Base-by-base conservation (phyloP, 2,797 vertebrate genomes). In the Enteromius fasciolatus region DNA sequence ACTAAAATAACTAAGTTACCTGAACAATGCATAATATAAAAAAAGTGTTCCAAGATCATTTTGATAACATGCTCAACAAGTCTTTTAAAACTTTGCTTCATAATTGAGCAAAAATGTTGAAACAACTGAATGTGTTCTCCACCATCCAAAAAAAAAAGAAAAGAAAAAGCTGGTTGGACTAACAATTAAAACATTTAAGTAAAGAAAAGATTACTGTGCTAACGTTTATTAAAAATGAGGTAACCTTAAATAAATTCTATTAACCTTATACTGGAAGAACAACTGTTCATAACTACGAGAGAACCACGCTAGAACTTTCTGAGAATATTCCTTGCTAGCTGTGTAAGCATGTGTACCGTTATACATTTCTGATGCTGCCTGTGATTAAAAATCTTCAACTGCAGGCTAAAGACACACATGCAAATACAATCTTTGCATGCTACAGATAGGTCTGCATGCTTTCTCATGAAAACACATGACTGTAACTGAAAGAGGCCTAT, bases 341-440 rank as follows among this genome's bases (percentile, higher is more conserved):
- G 23, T 14, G 23, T 61, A 6, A 63, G 25, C 59, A 63, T 15
- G 3, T 33, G 15, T 18, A 70, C 67, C 48, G 17, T 72, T 61
- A 80, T 25, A 41, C 1, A 1, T 3, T 33, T 66, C 33, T n/a
- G 4, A 54, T 75, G 4, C 17, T 1, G 59, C 17, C 6, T 50
- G 14, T 2, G 14, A 73, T 66, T 28, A 52, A 52, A 64, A 50
- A 39, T 70, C n/a, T 61, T 80, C 11, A 80, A 73, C 18, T 39
- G 64, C 64, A 79, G 20, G n/a, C 20, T 63, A 59, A n/a, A 68
- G 50, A 69, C 15, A 46, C 41, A 4, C 25, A 81, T 39, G 69
- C 69, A 74, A 81, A 74, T 78, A 68, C 46, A 52, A 39, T 54
- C 31, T 78, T 68, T 78, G 63, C 44, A 67, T 67, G 41, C 23